Conservation (phyloP, 2,797 vertebrate genomes). For the Perodicticus potto region DNA sequence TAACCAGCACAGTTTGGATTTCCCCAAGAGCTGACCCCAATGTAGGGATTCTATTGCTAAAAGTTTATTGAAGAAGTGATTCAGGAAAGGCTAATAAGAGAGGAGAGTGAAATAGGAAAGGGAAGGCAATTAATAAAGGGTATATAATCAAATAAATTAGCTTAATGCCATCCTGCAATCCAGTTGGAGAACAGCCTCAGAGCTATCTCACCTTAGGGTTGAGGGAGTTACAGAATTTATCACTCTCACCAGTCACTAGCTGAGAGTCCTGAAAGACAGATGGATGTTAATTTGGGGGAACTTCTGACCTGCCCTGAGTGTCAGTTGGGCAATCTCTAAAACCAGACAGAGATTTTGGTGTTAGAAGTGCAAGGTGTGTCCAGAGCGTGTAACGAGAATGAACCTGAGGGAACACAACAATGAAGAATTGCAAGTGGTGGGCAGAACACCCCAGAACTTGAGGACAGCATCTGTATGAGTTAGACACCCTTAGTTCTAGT, state of each 20-base stretch:
- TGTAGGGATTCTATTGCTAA: background rate
- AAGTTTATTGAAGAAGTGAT: background rate
- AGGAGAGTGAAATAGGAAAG: background rate
- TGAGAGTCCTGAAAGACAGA: background rate
- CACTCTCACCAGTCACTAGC: background rate
- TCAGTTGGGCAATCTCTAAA: background rate
- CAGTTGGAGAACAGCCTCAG: background rate
- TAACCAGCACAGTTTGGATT: background rate
- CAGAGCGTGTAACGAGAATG: background rate
- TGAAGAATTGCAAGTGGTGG: background rate
- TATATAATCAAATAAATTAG: background rate
- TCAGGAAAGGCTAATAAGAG: background rate
- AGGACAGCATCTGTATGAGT: background rate
- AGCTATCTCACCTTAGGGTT: no score
- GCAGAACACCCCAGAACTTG: background rate
- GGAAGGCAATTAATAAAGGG: background rate
- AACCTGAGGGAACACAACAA: background rate
- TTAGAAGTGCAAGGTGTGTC: background rate
- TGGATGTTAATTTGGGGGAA: background rate
- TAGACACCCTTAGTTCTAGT: background rate
- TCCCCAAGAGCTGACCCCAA: background rate
- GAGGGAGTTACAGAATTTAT: no score
- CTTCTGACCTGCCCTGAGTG: background rate
- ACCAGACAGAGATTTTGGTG: background rate
- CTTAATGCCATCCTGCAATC: background rate